Base-by-base conservation (phyloP, 2,888 invertebrate genomes). In the Eubasilissa splendida region DNA sequence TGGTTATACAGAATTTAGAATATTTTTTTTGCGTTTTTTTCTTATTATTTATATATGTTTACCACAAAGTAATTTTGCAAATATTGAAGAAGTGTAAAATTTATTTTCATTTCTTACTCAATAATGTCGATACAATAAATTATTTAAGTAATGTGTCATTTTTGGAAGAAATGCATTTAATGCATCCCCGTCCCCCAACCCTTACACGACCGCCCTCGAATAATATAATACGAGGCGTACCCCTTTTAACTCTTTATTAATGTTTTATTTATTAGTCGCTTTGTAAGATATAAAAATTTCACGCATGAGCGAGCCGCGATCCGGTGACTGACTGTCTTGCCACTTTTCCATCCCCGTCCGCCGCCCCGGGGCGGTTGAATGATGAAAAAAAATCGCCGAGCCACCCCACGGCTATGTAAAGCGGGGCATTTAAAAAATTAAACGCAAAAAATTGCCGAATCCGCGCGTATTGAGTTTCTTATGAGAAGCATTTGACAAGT, bases 261-360 rank as follows among this genome's bases (percentile, higher is more conserved):
- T 77, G n/a, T 59, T 70, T 77, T 77, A 70, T 70, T 77, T 70
- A 70, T 70, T 58, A 77, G 31, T 76, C 22, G 65, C 52, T 22
- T n/a, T 31, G 65, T 11, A 79, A 77, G 74, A 82, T 77, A 82
- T 82, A 79, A 82, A 79, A 82, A 82, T 82, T 82, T 80, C 73
- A 82, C 82, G 82, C 82, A 77, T 54, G 79, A 82, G 79, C 68
- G 76, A 58, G 12, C 77, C 31, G 58, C 52, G 52, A 70, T 53
- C 70, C 53, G 53, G 14, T 66, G 68, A n/a, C 68, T 50, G 52
- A 50, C 12, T n/a, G 50, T 68, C 68, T n/a, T 12, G 14, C 42
- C 52, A n/a, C 50, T n/a, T 50, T n/a, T 12, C 71, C 56, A 53
- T 33, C 31, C 70, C 22, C 70, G 70, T 59, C 42, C 66, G 59